Percentiles rank a stretch among this genome's conserved stretches.
Conservation (phyloP, 2,797 vertebrate genomes). For the Takifugu rubripes region DNA sequence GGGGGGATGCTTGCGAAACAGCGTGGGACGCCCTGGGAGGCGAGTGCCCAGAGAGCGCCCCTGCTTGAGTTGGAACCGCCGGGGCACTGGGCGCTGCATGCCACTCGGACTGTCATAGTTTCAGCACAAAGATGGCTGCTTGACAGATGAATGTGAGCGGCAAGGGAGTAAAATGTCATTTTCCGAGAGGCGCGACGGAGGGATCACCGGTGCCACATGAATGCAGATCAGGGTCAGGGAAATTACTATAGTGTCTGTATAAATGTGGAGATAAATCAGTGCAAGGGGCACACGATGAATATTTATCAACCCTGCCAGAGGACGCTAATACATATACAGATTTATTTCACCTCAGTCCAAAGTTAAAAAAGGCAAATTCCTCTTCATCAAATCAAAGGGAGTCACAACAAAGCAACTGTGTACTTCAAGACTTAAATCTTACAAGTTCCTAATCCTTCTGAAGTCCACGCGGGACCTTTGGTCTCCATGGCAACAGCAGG, state of each 20-base stretch:
- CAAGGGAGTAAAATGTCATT: constrained; percentile 60
- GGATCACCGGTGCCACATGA: constrained; percentile 50
- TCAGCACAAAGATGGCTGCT: constrained; percentile 64
- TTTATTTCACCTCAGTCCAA: constrained; percentile 75
- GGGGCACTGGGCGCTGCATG: constrained; percentile 62
- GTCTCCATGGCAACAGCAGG: constrained; percentile 98
- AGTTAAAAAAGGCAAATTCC: constrained; percentile 79
- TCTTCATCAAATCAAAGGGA: constrained; percentile 83
- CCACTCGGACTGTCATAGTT: constrained; percentile 74
- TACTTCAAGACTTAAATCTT: constrained; percentile 99
- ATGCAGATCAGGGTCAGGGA: constrained; percentile 72
- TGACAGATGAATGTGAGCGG: constrained; percentile 54
- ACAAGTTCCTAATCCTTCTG: constrained; percentile 99
- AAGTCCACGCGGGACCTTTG: constrained; percentile 98
- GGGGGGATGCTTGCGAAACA: constrained; percentile 80
- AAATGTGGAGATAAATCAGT: constrained; percentile 50
- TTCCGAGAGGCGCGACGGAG: constrained; percentile 44
- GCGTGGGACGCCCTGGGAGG: constrained; percentile 78
- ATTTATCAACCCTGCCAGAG: constrained; percentile 75
- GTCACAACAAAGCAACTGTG: constrained; percentile 85
- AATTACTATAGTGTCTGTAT: constrained; percentile 63
- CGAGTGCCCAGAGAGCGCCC: constrained; percentile 74
- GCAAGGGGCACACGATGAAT: constrained; percentile 68
- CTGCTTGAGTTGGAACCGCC: constrained; percentile 65
- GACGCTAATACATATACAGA: constrained; percentile 72